Percentiles rank a stretch among this genome's conserved stretches.
These are phyloP conservation scores for Oreocharis arfaki DNA, from an alignment of 2,113 vertebrate species.

Conservation along the genomic window DNA sequence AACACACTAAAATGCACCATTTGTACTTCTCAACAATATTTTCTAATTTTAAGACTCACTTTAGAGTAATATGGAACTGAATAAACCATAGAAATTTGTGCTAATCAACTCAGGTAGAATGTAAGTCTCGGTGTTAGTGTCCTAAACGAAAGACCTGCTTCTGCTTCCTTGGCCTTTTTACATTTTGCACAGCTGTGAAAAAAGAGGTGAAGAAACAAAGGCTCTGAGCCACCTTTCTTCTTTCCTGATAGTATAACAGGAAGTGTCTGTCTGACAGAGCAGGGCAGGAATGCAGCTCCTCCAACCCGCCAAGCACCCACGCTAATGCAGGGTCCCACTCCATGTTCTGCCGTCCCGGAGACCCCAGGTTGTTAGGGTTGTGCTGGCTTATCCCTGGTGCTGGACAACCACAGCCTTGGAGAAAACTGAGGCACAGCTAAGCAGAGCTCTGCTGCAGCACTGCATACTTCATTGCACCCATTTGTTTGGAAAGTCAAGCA, in stretches of 20 bases:
- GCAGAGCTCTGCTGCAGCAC: neutral
- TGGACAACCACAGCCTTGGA: neutral
- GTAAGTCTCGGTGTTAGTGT: neutral
- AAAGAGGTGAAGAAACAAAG: neutral
- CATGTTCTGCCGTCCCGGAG: neutral
- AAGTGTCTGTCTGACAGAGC: neutral
- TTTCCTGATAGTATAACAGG: neutral
- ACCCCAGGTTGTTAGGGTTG: neutral
- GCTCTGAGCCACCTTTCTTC: neutral
- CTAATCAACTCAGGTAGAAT: constrained; percentile 22
- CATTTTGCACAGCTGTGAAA: neutral
- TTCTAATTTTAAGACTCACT: constrained; percentile 51
- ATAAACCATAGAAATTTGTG: constrained; percentile 13
- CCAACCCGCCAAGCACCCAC: neutral
- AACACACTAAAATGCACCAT: constrained; percentile 23
- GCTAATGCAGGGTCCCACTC: neutral
- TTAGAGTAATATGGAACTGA: constrained; percentile 17
- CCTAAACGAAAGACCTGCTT: neutral
- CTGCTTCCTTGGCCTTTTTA: neutral
- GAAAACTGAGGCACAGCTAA: neutral
- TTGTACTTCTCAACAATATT: constrained; percentile 16
- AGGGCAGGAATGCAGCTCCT: neutral
- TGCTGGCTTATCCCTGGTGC: neutral
- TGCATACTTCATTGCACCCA: fast-evolving
- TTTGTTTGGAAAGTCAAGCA: neutral